Evolutionary conservation across 2,888 invertebrate species (phyloP).

Genomic region (Acronicta alni): DNA sequence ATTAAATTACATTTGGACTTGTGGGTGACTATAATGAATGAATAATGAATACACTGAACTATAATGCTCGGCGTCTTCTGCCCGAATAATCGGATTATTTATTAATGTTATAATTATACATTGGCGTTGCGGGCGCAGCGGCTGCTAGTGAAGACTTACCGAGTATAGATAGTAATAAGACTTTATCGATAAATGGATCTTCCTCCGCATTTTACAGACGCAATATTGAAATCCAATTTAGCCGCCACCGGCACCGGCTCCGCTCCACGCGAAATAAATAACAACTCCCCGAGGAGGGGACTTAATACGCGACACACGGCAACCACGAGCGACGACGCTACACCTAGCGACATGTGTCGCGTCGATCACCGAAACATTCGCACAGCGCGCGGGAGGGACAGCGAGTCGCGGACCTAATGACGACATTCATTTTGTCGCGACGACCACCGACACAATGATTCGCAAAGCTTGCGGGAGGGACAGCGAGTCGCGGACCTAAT

Average conservation of each 20-base stretch:
- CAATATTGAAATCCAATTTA: conserved; percentile 58
- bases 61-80: neutral
- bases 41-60: no score
- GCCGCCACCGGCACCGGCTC: conserved; percentile 17
- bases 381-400: neutral
- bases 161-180: conserved; percentile 18
- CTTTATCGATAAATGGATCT: conserved; percentile 49
- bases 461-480: neutral
- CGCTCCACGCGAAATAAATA: conserved; percentile 23
- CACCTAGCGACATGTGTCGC: no score
- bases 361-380: neutral
- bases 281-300: conserved; percentile 4
- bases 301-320: neutral
- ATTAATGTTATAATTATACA: conserved; percentile 2
- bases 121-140: neutral
- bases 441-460: neutral
- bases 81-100: neutral
- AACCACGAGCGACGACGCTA: neutral
- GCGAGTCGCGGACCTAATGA: no score
- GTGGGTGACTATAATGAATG: no score
- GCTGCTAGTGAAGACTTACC: conserved; percentile 16
- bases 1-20: conserved; percentile 34
- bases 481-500: no score
- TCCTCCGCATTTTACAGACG: conserved; percentile 32
- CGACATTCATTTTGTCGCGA: neutral